Percentiles rank a stretch among this genome's conserved stretches.
phyloP scores from a whole-genome alignment of 1,140 invertebrate genomes.

The Drosophila yakuba region DNA sequence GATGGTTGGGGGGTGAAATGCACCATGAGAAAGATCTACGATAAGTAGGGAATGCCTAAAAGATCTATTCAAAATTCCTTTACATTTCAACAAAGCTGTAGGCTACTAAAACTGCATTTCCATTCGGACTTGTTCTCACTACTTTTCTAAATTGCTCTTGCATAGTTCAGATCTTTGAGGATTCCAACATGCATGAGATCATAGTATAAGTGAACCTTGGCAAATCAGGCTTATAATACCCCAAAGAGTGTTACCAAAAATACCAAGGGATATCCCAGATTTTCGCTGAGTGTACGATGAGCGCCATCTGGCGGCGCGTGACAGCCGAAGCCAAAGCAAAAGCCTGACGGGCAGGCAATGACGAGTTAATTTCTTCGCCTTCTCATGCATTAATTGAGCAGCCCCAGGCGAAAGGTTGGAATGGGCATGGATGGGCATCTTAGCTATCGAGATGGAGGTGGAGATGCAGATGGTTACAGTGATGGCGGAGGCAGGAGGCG shows the following conservation, averaged over 20 bases:
- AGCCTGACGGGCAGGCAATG: slow-evolving; percentile 64
- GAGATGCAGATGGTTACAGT: not conserved
- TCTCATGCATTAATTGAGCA: slow-evolving; percentile 71
- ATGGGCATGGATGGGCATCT: slow-evolving; percentile 28
- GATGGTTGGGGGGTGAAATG: slow-evolving; percentile 16
- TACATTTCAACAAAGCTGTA: no score
- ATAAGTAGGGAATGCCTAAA: no score
- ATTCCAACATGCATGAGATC: no score
- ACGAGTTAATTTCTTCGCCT: slow-evolving; percentile 79
- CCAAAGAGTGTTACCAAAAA: no score
- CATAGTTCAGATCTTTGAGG: no score
- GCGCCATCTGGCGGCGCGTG: slow-evolving; percentile 69
- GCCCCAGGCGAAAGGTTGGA: slow-evolving; percentile 35
- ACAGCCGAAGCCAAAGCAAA: slow-evolving; percentile 52
- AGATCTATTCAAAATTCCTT: no score
- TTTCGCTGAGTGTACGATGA: slow-evolving; percentile 63
- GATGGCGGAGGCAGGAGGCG: not conserved
- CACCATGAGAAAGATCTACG: slow-evolving; percentile 4
- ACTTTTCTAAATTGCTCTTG: no score
- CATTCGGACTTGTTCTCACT: no score
- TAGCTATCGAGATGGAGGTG: slow-evolving; percentile 18
- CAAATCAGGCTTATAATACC: no score
- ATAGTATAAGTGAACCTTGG: no score
- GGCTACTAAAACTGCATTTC: no score
- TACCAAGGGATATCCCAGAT: no score